These are phyloP conservation scores for Myxocyprinus asiaticus DNA, from an alignment of 2,113 vertebrate species.

Conservation along the genomic window DNA sequence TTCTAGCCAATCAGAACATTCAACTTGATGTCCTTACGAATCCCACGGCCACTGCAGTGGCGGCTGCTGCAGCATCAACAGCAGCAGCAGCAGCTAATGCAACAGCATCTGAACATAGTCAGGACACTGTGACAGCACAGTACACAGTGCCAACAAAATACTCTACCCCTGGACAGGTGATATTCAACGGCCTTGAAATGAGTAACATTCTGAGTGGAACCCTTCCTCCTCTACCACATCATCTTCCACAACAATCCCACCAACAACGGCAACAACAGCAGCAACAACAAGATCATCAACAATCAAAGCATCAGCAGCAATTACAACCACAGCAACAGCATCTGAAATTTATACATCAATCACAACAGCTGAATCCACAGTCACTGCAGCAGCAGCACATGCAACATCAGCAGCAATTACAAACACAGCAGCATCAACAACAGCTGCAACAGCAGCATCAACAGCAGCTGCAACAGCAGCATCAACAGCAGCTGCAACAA, in stretches of 20 bases:
- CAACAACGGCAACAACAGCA: conserved; percentile 55
- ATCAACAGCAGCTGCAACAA: conserved; percentile 32
- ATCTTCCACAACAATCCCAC: conserved; percentile 72
- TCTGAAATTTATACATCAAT: conserved; percentile 52
- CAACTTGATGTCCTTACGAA: conserved; percentile 93
- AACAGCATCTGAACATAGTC: conserved; percentile 54
- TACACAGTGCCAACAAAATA: conserved; percentile 83
- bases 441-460: conserved; percentile 60
- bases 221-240: conserved; percentile 76
- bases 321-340: conserved; percentile 64
- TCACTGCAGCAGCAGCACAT: conserved; percentile 53
- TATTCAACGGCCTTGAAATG: conserved; percentile 83
- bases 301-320: conserved; percentile 63
- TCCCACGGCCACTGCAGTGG: conserved; percentile 76
- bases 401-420: conserved; percentile 53
- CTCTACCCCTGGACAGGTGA: conserved; percentile 83
- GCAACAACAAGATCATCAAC: conserved; percentile 66
- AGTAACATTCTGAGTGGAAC: conserved; percentile 77
- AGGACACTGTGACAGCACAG: conserved; percentile 78
- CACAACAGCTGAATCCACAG: conserved; percentile 57
- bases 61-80: conserved; percentile 55
- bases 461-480: conserved; percentile 55
- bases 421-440: conserved; percentile 53
- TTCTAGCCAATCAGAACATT: conserved; percentile 98
- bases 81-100: conserved; percentile 68